Conservation (phyloP, 2,888 invertebrate genomes). For the Chorisops tibialis region DNA sequence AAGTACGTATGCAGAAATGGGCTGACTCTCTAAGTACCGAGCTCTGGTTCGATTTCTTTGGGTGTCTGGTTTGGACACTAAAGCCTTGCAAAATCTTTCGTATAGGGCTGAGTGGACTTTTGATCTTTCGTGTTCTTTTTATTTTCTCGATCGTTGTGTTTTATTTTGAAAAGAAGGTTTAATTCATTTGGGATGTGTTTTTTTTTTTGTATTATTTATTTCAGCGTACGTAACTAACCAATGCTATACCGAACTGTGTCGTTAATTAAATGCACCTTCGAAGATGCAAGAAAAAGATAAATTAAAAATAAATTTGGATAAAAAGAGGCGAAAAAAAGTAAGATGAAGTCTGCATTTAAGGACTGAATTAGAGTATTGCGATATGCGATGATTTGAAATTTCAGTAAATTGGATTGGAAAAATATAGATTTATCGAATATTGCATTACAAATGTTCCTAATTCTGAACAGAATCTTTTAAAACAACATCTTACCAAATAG, state of each 20-base stretch:
- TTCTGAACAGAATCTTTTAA: too few species aligned
- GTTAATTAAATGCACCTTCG: conserved; percentile 26
- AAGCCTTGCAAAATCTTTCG: neutral
- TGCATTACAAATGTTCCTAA: too few species aligned
- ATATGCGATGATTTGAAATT: too few species aligned
- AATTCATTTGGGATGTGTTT: neutral
- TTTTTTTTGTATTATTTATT: conserved; percentile 1
- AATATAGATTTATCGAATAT: too few species aligned
- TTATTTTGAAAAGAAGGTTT: neutral
- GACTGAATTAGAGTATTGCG: too few species aligned
- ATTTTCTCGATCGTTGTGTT: too few species aligned
- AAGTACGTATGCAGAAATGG: neutral
- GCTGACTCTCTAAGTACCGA: neutral
- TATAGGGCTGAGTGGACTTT: conserved; percentile 11
- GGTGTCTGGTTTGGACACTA: too few species aligned
- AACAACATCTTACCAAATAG: too few species aligned
- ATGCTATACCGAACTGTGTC: neutral
- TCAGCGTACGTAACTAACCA: neutral
- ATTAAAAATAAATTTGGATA: conserved; percentile 20
- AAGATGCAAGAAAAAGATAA: conserved; percentile 20
- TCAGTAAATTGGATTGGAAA: too few species aligned
- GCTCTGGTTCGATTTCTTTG: neutral
- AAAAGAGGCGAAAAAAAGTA: conserved; percentile 3
- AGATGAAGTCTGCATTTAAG: conserved; percentile 17
- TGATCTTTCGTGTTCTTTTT: conserved; percentile 15